Conservation (phyloP, 1,140 invertebrate genomes). For the Doryteuthis pealeii region DNA sequence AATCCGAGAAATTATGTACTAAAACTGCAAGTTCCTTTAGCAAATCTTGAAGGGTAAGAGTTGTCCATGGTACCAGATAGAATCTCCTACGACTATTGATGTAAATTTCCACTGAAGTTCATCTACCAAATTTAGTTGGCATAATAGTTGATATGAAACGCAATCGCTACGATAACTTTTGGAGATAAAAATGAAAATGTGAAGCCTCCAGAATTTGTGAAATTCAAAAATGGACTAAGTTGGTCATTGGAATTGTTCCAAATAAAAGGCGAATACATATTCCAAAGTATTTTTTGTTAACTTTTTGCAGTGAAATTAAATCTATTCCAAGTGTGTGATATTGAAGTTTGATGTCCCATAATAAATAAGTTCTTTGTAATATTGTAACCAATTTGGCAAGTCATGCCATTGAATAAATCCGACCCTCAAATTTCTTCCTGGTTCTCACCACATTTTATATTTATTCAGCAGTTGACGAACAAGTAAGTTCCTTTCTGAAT, state of each 20-base stretch:
- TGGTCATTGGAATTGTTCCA: constrained; percentile 44
- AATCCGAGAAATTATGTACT: constrained; percentile 54
- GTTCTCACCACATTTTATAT: constrained; percentile 57
- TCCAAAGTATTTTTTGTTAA: constrained; percentile 65
- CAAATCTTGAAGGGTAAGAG: constrained; percentile 55
- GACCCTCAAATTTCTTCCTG: constrained; percentile 47
- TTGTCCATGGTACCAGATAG: constrained; percentile 58
- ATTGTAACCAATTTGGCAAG: constrained; percentile 26
- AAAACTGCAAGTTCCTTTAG: constrained; percentile 49
- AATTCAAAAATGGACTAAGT: constrained; percentile 54
- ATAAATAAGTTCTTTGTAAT: not conserved
- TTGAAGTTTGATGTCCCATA: not conserved
- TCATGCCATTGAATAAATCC: constrained; percentile 48
- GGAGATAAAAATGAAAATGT: constrained; percentile 50
- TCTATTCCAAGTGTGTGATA: not conserved
- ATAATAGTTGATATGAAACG: constrained; percentile 45
- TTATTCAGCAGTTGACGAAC: constrained; percentile 24
- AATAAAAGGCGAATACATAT: constrained; percentile 57
- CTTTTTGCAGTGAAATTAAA: not conserved
- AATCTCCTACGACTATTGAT: constrained; percentile 19
- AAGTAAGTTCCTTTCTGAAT: constrained; percentile 18
- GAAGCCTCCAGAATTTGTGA: constrained; percentile 46
- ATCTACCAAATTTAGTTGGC: constrained; percentile 33
- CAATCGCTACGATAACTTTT: constrained; percentile 38
- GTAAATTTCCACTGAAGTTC: constrained; percentile 47